phyloP scores from a whole-genome alignment of 1,140 invertebrate species.

The Papilio helenus region DNA sequence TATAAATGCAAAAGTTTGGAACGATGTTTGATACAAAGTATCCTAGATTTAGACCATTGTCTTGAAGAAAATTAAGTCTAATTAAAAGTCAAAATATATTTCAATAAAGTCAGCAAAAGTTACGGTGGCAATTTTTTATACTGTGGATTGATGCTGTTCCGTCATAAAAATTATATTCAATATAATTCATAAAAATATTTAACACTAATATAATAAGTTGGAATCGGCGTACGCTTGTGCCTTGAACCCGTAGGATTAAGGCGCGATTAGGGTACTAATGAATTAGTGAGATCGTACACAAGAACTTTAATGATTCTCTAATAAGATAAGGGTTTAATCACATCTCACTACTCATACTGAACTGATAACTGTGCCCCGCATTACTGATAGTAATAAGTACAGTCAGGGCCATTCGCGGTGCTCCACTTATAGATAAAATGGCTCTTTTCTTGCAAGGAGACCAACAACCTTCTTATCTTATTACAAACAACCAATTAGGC shows the following conservation, averaged over 20 bases:
- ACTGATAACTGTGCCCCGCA: neutral
- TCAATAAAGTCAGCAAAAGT: neutral
- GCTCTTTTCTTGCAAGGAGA: no score
- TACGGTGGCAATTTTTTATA: neutral
- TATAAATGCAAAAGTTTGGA: no score
- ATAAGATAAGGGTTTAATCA: constrained; percentile 52
- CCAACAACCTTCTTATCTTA: no score
- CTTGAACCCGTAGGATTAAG: constrained; percentile 34
- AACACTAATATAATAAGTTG: neutral
- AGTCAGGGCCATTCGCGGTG: no score
- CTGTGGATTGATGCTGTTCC: neutral
- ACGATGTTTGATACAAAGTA: no score
- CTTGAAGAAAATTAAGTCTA: no score
- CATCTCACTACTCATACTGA: neutral
- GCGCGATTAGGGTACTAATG: constrained; percentile 59
- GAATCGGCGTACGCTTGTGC: constrained; percentile 33
- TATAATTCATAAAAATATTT: neutral
- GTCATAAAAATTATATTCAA: no score
- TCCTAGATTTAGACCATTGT: no score
- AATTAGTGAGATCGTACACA: constrained; percentile 54
- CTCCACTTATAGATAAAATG: no score
- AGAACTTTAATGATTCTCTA: constrained; percentile 55
- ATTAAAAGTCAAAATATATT: neutral
- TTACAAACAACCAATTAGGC: no score
- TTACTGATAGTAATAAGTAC: neutral